Conservation (phyloP, 2,888 invertebrate genomes). For the Rhogogaster chlorosoma region DNA sequence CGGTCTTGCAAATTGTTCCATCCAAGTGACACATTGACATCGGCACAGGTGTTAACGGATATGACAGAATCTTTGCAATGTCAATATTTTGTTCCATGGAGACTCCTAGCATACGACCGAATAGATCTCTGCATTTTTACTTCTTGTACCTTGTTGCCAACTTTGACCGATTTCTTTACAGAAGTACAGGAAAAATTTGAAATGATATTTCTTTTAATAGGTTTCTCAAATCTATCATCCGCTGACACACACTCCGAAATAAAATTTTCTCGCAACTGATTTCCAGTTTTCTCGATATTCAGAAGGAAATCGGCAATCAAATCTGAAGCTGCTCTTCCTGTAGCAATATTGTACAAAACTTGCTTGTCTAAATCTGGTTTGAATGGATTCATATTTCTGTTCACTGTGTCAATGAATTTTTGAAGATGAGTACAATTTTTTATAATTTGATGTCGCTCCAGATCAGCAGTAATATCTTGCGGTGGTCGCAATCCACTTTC, state of each 20-base stretch:
- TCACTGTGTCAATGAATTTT: conserved; percentile 43
- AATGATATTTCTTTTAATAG: conserved; percentile 31
- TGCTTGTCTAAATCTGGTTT: conserved; percentile 55
- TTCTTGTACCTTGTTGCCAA: conserved; percentile 63
- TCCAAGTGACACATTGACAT: conserved; percentile 62
- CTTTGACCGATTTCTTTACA: conserved; percentile 56
- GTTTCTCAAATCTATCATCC: conserved; percentile 46
- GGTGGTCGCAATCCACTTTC: conserved; percentile 49
- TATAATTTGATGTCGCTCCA: conserved; percentile 46
- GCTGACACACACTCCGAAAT: conserved; percentile 47
- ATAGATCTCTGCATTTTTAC: conserved; percentile 65
- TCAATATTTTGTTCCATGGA: conserved; percentile 59
- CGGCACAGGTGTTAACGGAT: conserved; percentile 64
- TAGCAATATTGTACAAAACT: conserved; percentile 60
- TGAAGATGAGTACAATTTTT: conserved; percentile 16
- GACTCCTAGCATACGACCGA: conserved; percentile 64
- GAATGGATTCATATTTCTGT: conserved; percentile 61
- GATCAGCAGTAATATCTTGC: conserved; percentile 52
- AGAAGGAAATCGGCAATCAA: neutral
- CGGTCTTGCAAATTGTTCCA: conserved; percentile 62
- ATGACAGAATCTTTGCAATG: conserved; percentile 63
- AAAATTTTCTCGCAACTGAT: conserved; percentile 41
- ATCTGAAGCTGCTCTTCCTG: conserved; percentile 47
- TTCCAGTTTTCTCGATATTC: conserved; percentile 27
- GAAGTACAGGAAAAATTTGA: conserved; percentile 46